Evolutionary conservation across 2,113 vertebrate species (phyloP).

Genomic region (Scomber colias): DNA sequence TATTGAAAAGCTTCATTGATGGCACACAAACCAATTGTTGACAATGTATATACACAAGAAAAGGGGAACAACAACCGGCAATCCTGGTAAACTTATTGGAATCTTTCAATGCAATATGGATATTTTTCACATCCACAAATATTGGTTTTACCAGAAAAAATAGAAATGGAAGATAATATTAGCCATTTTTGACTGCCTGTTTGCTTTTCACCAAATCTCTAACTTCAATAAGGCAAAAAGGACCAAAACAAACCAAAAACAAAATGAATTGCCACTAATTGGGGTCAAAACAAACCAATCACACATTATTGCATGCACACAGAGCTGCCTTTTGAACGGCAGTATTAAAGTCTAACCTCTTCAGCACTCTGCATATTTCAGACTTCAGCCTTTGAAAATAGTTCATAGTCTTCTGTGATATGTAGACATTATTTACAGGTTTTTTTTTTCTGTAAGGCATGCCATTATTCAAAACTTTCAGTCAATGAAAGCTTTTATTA

Average conservation of each 20-base stretch:
- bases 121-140: conserved; percentile 13
- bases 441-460: conserved; percentile 72
- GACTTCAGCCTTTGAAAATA: conserved; percentile 60
- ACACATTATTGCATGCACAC: conserved; percentile 57
- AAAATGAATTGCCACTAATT: conserved; percentile 26
- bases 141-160: conserved; percentile 18
- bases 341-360: conserved; percentile 46
- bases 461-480: conserved; percentile 57
- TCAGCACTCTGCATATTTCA: conserved; percentile 63
- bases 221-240: conserved; percentile 41
- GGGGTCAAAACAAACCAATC: conserved; percentile 34
- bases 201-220: conserved; percentile 24
- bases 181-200: conserved; percentile 7
- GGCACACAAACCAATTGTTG: conserved; percentile 55
- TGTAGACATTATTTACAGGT: conserved; percentile 61
- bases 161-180: conserved; percentile 25
- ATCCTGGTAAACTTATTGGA: conserved; percentile 3
- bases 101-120: conserved; percentile 11
- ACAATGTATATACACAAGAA: conserved; percentile 24
- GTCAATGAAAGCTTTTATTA: conserved; percentile 37
- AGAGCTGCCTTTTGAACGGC: conserved; percentile 31
- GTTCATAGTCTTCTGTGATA: conserved; percentile 59
- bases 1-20: conserved; percentile 44
- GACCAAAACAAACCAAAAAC: conserved; percentile 33
- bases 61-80: neutral